Evolutionary conservation across 2,888 invertebrate genomes (phyloP).

Genomic region (Sesamia inferens): DNA sequence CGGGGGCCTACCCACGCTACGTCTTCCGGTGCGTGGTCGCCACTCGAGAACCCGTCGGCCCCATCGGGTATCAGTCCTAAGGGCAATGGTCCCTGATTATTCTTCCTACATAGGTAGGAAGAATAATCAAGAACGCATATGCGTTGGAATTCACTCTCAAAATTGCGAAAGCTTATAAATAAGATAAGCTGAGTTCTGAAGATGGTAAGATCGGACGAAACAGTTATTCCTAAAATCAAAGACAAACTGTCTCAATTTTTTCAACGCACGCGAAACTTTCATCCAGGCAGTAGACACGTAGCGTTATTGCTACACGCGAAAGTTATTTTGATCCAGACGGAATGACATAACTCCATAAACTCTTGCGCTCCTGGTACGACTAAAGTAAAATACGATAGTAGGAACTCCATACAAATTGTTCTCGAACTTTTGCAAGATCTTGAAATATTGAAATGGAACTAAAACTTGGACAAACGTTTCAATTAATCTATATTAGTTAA

Average conservation of each 20-base stretch:
- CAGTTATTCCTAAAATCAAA: neutral
- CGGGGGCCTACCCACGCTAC: too few species aligned
- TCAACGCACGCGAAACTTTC: slow-evolving; percentile 9
- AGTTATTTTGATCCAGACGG: slow-evolving; percentile 23
- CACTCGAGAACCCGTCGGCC: too few species aligned
- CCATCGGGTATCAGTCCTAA: too few species aligned
- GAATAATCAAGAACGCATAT: neutral
- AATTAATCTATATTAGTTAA: neutral
- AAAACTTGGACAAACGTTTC: neutral
- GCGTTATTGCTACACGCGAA: slow-evolving; percentile 20
- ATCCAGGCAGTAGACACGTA: slow-evolving; percentile 3
- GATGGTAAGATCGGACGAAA: slow-evolving; percentile 26
- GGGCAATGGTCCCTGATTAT: too few species aligned
- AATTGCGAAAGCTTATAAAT: slow-evolving; percentile 13
- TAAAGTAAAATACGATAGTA: slow-evolving; percentile 7
- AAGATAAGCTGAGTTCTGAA: slow-evolving; percentile 7
- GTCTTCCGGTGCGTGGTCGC: too few species aligned
- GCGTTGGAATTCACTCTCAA: slow-evolving; percentile 6
- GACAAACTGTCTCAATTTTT: slow-evolving; percentile 22
- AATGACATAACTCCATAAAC: slow-evolving; percentile 28
- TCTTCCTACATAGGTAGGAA: too few species aligned
- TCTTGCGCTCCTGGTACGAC: slow-evolving; percentile 1
- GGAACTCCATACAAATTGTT: neutral
- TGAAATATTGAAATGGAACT: neutral
- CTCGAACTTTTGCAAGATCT: neutral